Evolutionary conservation across 2,888 invertebrate species (phyloP), one percentile per base, ranked within the genome.

Genomic region (Apomyelois bistriatella): DNA sequence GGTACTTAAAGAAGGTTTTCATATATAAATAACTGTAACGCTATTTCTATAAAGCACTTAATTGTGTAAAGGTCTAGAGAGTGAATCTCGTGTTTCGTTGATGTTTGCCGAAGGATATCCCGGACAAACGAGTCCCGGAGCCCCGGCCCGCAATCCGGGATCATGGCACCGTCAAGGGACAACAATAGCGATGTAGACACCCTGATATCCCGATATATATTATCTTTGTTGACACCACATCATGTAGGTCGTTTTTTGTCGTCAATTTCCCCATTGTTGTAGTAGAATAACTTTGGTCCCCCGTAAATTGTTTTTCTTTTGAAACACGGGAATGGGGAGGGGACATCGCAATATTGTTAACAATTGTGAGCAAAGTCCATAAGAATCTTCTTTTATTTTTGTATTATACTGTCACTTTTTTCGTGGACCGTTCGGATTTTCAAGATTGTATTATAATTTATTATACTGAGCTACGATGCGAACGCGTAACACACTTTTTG

Each of bases 21-120:
- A 22, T 22, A 3, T 22, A 22, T 22, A 22, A 2, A 22, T 22
- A 22, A 2, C 2, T 2, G 5, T 22, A 22, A 22, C 5, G 22
- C 73, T 74, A 72, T 75, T 75, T 80, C 79, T 69, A 77, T 78
- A 81, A 79, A 82, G 83, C 80, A 81, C 82, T 83, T n/a, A n/a
- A n/a, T n/a, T 76, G 76, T 80, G 81, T 78, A 81, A 83, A 85
- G 85, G 85, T 82, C 83, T 81, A 81, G 83, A 4, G 16, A 40
- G 40, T 82, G 84, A 84, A 86, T 85, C 81, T 82, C 79, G 84
- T 83, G 79, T 82, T 81, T 75, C 76, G 82, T 71, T 79, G 80
- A 79, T 86, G 87, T 88, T 88, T 89, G 83, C 85, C 77, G 76
- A 83, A 79, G 88, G 85, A 85, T 84, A 83, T 83, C 76, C 82